These are phyloP conservation scores for Syngnathus floridae DNA, from an alignment of 2,113 vertebrate species.

Conservation along the genomic window DNA sequence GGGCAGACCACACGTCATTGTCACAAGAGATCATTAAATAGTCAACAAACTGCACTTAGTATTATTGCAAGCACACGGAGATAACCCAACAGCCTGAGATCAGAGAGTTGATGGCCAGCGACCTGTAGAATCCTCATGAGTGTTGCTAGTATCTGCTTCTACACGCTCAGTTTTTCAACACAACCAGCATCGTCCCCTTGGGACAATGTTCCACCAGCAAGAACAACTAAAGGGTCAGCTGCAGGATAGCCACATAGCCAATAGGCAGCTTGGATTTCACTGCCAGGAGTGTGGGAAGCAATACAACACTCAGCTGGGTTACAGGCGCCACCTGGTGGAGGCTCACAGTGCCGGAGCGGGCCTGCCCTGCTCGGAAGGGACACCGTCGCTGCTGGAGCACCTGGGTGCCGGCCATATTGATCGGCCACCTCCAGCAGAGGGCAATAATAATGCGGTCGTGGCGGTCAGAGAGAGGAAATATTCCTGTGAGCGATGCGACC, in stretches of 20 bases:
- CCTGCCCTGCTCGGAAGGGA: slow-evolving; percentile 83
- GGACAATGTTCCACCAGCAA: slow-evolving; percentile 95
- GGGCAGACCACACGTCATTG: slow-evolving; percentile 58
- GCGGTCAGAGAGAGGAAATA: slow-evolving; percentile 89
- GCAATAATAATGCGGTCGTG: slow-evolving; percentile 35
- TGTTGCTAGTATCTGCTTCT: slow-evolving; percentile 49
- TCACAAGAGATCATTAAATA: slow-evolving; percentile 33
- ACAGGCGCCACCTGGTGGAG: slow-evolving; percentile 81
- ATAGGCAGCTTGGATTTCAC: slow-evolving; percentile 82
- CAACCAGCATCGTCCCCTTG: slow-evolving; percentile 75
- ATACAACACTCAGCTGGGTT: slow-evolving; percentile 94
- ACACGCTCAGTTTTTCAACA: slow-evolving; percentile 76
- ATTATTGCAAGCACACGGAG: slow-evolving; percentile 29
- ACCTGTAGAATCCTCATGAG: slow-evolving; percentile 56
- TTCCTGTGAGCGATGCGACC: slow-evolving; percentile 88
- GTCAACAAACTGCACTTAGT: slow-evolving; percentile 41
- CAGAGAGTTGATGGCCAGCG: slow-evolving; percentile 37
- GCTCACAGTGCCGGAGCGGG: slow-evolving; percentile 67
- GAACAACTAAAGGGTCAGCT: slow-evolving; percentile 89
- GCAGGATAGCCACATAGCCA: slow-evolving; percentile 78
- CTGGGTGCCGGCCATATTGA: slow-evolving; percentile 81
- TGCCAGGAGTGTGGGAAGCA: slow-evolving; percentile 94
- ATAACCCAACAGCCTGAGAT: slow-evolving; percentile 17
- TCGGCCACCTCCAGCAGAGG: slow-evolving; percentile 71
- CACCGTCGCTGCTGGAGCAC: slow-evolving; percentile 85